Percentiles rank a stretch among this genome's conserved stretches.
Evolutionary conservation across 2,797 vertebrate genomes (phyloP).

Genomic region (Poecile montanus): DNA sequence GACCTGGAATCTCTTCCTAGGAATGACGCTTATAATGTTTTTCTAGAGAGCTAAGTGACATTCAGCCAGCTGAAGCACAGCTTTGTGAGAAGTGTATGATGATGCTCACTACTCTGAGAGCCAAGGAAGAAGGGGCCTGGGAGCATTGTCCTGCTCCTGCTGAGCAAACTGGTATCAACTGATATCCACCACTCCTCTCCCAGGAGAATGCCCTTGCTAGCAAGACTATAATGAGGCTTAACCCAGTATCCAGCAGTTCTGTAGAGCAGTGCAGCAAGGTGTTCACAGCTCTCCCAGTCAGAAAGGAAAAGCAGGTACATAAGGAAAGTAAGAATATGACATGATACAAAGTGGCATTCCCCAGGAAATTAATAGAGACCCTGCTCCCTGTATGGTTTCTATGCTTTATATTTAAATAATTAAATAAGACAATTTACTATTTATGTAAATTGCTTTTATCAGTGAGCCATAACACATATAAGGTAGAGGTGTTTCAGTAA

Average conservation of each 20-base stretch:
- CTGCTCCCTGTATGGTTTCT: not conserved
- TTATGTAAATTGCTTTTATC: not conserved
- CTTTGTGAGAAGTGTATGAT: not conserved
- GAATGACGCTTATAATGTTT: not conserved
- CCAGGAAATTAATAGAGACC: not conserved
- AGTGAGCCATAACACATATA: fast-evolving
- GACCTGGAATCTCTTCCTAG: not conserved
- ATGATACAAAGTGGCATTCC: not conserved
- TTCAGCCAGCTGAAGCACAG: not conserved
- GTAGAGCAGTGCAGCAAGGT: not conserved
- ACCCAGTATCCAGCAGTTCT: not conserved
- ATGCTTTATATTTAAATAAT: not conserved
- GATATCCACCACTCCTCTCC: not conserved
- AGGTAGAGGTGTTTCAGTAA: not conserved
- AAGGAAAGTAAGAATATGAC: not conserved
- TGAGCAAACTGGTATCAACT: not conserved
- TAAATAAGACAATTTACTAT: not conserved
- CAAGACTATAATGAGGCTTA: not conserved
- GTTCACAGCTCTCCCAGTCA: not conserved
- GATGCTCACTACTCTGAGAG: not conserved
- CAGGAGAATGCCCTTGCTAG: not conserved
- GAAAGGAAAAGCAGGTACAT: not conserved
- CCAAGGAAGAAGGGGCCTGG: not conserved
- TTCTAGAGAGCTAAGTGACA: not conserved
- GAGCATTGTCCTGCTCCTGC: not conserved